phyloP scores from a whole-genome alignment of 2,113 vertebrate genomes.

The Donacobius atricapilla region DNA sequence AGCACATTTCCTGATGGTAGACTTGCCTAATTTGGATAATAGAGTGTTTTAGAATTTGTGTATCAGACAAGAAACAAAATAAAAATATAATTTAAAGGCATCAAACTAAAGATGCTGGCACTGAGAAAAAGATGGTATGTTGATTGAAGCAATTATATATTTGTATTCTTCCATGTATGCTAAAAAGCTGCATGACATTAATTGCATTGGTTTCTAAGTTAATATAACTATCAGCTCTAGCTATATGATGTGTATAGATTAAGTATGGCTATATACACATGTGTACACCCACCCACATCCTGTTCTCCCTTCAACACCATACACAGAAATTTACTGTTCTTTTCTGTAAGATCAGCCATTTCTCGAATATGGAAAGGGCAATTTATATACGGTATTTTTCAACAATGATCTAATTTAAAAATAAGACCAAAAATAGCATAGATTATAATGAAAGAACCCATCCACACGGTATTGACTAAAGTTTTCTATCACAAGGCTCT shows the following conservation, averaged over 20 bases:
- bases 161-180: not conserved
- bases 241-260: not conserved
- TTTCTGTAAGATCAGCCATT: constrained; percentile 27
- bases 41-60: not conserved
- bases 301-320: not conserved
- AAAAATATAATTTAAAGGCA: not conserved
- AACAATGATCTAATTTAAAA: constrained; percentile 21
- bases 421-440: not conserved
- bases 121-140: not conserved
- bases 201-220: not conserved
- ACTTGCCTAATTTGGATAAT: not conserved
- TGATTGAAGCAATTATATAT: not conserved
- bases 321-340: not conserved
- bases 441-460: not conserved
- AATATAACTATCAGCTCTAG: not conserved
- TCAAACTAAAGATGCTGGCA: not conserved
- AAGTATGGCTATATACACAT: not conserved
- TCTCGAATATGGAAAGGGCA: not conserved
- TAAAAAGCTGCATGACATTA: not conserved
- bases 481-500: constrained; percentile 5
- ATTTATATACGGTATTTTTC: not conserved
- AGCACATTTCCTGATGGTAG: not conserved
- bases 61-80: not conserved
- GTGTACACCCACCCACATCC: constrained; percentile 10
- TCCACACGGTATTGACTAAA: not conserved